Evolutionary conservation across 2,797 vertebrate genomes (phyloP).

Genomic region (Cyclura pinguis): DNA sequence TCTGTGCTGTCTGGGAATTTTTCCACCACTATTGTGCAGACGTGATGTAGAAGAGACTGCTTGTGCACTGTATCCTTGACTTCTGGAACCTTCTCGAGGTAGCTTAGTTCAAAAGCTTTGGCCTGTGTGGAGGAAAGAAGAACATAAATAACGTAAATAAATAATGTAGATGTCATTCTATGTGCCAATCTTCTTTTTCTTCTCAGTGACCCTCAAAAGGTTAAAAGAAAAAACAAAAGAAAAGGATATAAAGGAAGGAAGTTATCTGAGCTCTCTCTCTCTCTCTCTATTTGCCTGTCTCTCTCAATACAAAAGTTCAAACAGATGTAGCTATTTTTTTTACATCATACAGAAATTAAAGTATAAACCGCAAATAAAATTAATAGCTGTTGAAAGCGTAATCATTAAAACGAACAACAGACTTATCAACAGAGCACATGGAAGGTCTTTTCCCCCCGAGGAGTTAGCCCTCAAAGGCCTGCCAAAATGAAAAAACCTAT

Average conservation of each 20-base stretch:
- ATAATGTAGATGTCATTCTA: background rate
- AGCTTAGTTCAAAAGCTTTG: constrained; percentile 97
- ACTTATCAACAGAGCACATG: too few relatives aligned
- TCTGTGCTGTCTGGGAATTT: constrained; percentile 97
- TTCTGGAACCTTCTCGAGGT: constrained; percentile 98
- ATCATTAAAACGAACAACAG: too few relatives aligned
- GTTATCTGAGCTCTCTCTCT: too few relatives aligned
- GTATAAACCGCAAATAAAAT: too few relatives aligned
- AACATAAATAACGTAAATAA: constrained; percentile 17
- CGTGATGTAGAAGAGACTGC: constrained; percentile 95
- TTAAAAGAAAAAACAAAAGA: background rate
- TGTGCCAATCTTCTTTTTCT: background rate
- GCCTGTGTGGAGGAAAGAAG: constrained; percentile 78
- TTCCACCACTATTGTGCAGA: constrained; percentile 95
- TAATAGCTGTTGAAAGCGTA: too few relatives aligned
- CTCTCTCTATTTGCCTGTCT: too few relatives aligned
- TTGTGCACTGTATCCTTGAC: constrained; percentile 99
- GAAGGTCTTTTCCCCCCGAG: too few relatives aligned
- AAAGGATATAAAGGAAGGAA: background rate
- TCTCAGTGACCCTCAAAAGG: background rate
- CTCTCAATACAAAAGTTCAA: too few relatives aligned
- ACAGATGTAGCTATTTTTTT: too few relatives aligned
- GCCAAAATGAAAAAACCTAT: too few relatives aligned
- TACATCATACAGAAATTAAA: too few relatives aligned
- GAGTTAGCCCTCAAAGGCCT: too few relatives aligned